These are phyloP conservation scores for Drosophila demipolita DNA, from an alignment of 2,888 invertebrate species.

Conservation along the genomic window DNA sequence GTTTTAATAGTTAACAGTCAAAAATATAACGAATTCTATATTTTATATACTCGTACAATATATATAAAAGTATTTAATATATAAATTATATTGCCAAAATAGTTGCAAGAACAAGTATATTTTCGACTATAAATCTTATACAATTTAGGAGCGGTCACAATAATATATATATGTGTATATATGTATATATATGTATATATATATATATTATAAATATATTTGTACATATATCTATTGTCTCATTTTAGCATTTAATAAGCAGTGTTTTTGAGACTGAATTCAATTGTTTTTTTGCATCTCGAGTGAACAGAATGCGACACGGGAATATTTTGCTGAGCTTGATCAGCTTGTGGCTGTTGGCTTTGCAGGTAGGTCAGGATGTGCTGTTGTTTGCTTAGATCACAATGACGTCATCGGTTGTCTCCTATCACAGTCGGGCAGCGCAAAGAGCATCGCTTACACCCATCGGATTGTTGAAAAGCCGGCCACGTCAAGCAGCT, in stretches of 20 bases:
- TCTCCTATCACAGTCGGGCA: constrained; percentile 24
- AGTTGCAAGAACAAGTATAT: neutral
- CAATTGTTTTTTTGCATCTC: constrained; percentile 49
- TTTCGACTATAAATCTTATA: neutral
- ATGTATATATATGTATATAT: neutral
- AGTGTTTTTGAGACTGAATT: constrained; percentile 11
- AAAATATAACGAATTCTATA: neutral
- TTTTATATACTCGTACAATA: neutral
- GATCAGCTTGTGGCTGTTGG: constrained; percentile 38
- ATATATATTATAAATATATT: neutral
- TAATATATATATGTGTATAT: neutral
- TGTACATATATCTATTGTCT: no score
- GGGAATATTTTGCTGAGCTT: constrained; percentile 33
- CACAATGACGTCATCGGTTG: constrained; percentile 14
- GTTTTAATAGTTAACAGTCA: neutral
- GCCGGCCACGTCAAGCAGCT: neutral
- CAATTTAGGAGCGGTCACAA: neutral
- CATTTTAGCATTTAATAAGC: constrained; percentile 17
- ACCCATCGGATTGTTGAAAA: no score
- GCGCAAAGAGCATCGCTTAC: constrained; percentile 4
- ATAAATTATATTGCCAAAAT: neutral
- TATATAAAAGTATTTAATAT: neutral
- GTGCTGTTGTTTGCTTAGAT: neutral
- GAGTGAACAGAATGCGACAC: constrained; percentile 46
- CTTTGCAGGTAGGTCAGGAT: constrained; percentile 58